Evolutionary conservation across 1,140 invertebrate genomes (phyloP), one percentile per base, ranked within the genome.

Genomic region (Drosophila bocki): DNA sequence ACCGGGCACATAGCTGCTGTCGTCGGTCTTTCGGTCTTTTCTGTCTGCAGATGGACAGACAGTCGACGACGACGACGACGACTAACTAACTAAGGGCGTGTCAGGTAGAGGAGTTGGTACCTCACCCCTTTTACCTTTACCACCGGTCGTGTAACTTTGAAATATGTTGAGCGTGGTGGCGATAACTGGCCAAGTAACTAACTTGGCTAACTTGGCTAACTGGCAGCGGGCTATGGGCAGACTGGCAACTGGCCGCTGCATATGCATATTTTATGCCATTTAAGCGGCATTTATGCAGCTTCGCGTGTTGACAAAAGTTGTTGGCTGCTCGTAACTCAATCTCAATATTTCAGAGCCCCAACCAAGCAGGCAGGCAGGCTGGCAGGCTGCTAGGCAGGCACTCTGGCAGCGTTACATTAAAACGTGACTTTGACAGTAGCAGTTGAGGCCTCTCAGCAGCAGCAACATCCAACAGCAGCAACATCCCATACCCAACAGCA

Each of bases 401-500:
- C 33, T 37, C 19, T 54, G 72, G 44, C 77, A 83, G 56, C 82
- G 78, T 82, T 78, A 78, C 82, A 85, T 85, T 85, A 90, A 88
- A 90, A 88, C 84, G 84, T 88, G 84, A 88, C 84, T 88, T 88
- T 90, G 84, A 88, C 84, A 88, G 84, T 88, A 87, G 85, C 84
- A 61, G 82, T 84, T 85, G 69, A 78, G 82, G 82, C 82, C 68
- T 74, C 76, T 81, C 65, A 83, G 33, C 61, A 61, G 9, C 74
- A 42, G 48, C 69, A 64, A 39, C 56, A 56, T 12, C 68, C 71
- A 70, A 67, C 71, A 77, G 80, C 57, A 70, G 64, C 56, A 75
- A 32, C 56, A 54, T 44, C 67, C 69, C 79, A 75, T 77, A 78
- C 76, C 78, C 78, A 68, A 56, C 65, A 75, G 54, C 60, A 42